Base-by-base conservation (phyloP, 2,797 vertebrate genomes). In the Rhodeus uyekii region DNA sequence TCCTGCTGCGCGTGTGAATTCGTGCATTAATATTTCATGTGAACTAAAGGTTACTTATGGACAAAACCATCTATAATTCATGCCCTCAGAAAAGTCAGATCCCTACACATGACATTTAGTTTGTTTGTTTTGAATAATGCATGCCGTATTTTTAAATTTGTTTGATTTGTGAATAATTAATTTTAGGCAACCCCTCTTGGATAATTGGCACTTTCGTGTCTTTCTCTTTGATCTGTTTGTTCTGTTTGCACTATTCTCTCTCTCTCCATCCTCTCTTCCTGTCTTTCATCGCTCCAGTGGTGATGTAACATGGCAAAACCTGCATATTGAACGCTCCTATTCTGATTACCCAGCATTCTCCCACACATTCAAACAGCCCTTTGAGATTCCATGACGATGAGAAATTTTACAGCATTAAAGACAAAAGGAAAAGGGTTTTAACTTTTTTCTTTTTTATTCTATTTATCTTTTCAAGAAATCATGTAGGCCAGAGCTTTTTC, bases 1-100 rank as follows among this genome's bases (percentile, higher is more conserved):
- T 74, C 74, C 80, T 22, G 64, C 65, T 76, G 82, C 36, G 53
- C 1, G 68, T 75, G 83, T 81, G 83, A 58, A 69, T 81, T 39
- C 38, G 42, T 48, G 36, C 46, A 83, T 86, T 75, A 86, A 86
- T 86, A 86, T 86, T 86, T 86, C 24, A 86, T 80, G 76, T 22
- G 55, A 55, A 75, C 60, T 83, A 86, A 86, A 86, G 84, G 84
- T 86, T 83, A 80, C 84, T 80, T 86, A 86, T 86, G 84, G 81
- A 83, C 81, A 80, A 86, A 80, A 72, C 77, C 81, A 86, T 86
- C 29, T 80, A 86, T 83, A 86, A 86, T 86, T 76, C 65, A 86
- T 80, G 34, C 46, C 4, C 69, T 13, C 53, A 36, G 72, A 80
- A 83, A 83, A 83, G 84, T 79, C 84, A 76, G 65, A 80, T 38